Evolutionary conservation across 2,113 vertebrate genomes (phyloP).

Genomic region (Tetraodon nigroviridis): DNA sequence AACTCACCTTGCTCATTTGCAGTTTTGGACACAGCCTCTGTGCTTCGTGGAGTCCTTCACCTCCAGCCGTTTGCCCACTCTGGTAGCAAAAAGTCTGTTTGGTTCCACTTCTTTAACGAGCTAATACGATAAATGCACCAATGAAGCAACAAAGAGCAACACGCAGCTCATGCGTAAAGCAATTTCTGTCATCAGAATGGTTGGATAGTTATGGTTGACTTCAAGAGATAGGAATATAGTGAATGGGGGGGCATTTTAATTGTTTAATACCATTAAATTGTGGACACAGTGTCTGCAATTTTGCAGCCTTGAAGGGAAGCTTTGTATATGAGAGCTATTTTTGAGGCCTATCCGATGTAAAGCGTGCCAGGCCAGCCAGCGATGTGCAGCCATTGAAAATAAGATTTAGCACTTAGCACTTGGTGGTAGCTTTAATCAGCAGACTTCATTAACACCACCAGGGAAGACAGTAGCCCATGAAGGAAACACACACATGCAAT

Average conservation of each 20-base stretch:
- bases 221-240: slow-evolving; percentile 12
- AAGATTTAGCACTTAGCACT: background rate
- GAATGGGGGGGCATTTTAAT: slow-evolving; percentile 8
- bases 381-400: background rate
- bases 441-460: no score
- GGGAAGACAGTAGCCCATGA: background rate
- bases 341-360: background rate
- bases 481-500: background rate
- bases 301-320: background rate
- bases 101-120: slow-evolving; percentile 34
- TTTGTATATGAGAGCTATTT: background rate
- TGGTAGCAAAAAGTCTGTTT: slow-evolving; percentile 43
- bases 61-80: slow-evolving; percentile 45
- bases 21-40: slow-evolving; percentile 50
- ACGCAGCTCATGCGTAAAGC: slow-evolving; percentile 29
- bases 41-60: slow-evolving; percentile 43
- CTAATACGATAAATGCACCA: slow-evolving; percentile 50
- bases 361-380: background rate
- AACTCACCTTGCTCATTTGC: slow-evolving; percentile 55
- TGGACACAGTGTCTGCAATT: slow-evolving; percentile 6
- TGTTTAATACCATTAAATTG: slow-evolving; percentile 2
- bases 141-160: slow-evolving; percentile 28
- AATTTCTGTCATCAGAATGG: slow-evolving; percentile 24
- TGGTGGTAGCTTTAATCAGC: background rate
- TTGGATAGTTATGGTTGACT: slow-evolving; percentile 28